phyloP scores from a whole-genome alignment of 1,140 invertebrate species.

The Drosophila seguyi region DNA sequence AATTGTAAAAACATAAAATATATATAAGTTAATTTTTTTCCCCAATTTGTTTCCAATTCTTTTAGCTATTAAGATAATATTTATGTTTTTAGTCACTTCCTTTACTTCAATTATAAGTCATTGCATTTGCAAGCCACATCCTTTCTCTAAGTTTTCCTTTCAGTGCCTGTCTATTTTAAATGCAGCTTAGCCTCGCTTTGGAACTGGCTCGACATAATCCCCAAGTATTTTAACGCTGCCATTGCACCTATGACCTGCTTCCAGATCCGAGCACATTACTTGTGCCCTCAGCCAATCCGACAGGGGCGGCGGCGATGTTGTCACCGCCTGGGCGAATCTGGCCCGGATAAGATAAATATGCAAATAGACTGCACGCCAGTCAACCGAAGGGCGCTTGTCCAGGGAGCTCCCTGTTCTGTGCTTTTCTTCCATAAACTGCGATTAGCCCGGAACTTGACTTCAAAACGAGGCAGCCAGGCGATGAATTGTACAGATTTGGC shows the following conservation, averaged over 20 bases:
- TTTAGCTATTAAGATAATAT: background rate
- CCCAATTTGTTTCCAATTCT: background rate
- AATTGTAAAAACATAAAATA: too few relatives aligned
- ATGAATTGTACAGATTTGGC: conserved; percentile 25
- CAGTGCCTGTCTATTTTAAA: conserved; percentile 44
- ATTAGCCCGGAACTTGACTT: conserved; percentile 52
- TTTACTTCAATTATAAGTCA: background rate
- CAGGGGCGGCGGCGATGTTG: conserved; percentile 54
- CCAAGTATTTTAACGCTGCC: conserved; percentile 68
- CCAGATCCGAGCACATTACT: conserved; percentile 43
- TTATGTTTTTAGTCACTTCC: background rate
- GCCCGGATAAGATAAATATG: conserved; percentile 75
- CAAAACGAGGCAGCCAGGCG: conserved; percentile 31
- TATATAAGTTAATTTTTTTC: background rate
- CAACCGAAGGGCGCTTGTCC: conserved; percentile 17
- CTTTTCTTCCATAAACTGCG: conserved; percentile 56
- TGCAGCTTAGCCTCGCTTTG: conserved; percentile 37
- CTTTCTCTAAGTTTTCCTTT: conserved; percentile 3
- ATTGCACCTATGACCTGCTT: conserved; percentile 70
- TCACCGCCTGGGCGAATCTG: conserved; percentile 57
- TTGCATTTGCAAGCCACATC: background rate
- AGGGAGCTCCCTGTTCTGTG: conserved; percentile 17
- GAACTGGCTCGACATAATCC: conserved; percentile 67
- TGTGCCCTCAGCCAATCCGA: conserved; percentile 60
- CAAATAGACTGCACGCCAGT: conserved; percentile 69